These are phyloP conservation scores for Plagiodera versicolora DNA, from an alignment of 2,888 invertebrate genomes.

Conservation along the genomic window DNA sequence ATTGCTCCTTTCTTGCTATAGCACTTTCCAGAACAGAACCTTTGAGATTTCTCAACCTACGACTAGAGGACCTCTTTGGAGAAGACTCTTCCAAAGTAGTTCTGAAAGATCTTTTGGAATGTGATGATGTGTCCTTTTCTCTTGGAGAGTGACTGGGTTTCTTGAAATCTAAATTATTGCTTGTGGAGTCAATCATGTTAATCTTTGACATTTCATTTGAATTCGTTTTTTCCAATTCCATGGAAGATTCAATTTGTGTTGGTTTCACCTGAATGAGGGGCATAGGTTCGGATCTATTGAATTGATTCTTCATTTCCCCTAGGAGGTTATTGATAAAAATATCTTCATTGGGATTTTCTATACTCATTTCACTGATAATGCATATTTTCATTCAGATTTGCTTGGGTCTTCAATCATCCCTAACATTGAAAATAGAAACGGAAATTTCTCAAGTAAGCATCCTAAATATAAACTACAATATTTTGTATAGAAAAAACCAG, in stretches of 20 bases:
- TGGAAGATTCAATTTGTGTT: background rate
- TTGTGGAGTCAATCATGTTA: conserved; percentile 2
- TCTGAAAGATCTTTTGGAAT: conserved; percentile 54
- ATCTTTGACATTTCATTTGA: background rate
- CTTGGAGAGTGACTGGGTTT: conserved; percentile 38
- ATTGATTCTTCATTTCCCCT: conserved; percentile 52
- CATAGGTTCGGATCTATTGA: conserved; percentile 36
- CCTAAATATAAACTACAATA: no score
- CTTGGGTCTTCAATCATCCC: background rate
- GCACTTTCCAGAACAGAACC: conserved; percentile 70
- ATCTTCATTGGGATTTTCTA: conserved; percentile 10
- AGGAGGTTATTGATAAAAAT: conserved; percentile 47
- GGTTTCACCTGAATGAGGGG: background rate
- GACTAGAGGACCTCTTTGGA: conserved; percentile 65
- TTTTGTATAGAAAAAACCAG: no score
- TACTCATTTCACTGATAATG: background rate
- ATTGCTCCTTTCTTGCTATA: conserved; percentile 73
- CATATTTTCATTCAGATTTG: no score
- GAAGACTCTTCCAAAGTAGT: conserved; percentile 40
- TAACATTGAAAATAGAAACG: background rate
- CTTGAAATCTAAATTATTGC: conserved; percentile 34
- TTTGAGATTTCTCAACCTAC: conserved; percentile 63
- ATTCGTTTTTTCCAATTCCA: conserved; percentile 9
- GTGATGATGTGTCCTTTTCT: conserved; percentile 47
- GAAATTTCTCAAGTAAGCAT: no score